Conservation (phyloP, 2,113 vertebrate species). For the Caracal caracal region DNA sequence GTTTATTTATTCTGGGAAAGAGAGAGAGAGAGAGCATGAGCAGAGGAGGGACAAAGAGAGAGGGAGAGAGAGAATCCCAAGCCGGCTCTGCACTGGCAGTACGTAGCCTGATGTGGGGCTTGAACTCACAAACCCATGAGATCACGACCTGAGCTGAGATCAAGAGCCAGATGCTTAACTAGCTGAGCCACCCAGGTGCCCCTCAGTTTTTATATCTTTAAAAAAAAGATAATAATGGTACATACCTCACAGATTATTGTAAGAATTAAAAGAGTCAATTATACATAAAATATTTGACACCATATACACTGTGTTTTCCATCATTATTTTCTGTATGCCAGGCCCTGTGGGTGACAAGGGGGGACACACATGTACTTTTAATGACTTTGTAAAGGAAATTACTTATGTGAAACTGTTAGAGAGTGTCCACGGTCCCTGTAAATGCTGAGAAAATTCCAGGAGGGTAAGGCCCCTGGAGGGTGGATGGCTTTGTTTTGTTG, state of each 20-base stretch:
- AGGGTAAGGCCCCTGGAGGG: background rate
- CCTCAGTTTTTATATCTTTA: background rate
- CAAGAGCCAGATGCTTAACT: too few relatives aligned
- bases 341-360: background rate
- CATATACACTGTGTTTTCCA: background rate
- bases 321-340: background rate
- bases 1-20: too few relatives aligned
- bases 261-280: background rate
- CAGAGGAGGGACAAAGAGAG: too few relatives aligned
- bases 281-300: background rate
- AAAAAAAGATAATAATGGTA: background rate
- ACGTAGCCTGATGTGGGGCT: too few relatives aligned
- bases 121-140: too few relatives aligned
- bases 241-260: background rate
- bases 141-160: too few relatives aligned
- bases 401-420: background rate
- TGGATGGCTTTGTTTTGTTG: background rate
- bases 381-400: background rate
- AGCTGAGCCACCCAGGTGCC: too few relatives aligned
- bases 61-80: too few relatives aligned
- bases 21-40: too few relatives aligned
- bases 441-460: background rate
- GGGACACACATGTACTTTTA: background rate
- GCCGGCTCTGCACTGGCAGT: too few relatives aligned
- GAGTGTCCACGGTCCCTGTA: background rate